phyloP scores from a whole-genome alignment of 1,140 invertebrate genomes.

The Harpegnathos saltator region DNA sequence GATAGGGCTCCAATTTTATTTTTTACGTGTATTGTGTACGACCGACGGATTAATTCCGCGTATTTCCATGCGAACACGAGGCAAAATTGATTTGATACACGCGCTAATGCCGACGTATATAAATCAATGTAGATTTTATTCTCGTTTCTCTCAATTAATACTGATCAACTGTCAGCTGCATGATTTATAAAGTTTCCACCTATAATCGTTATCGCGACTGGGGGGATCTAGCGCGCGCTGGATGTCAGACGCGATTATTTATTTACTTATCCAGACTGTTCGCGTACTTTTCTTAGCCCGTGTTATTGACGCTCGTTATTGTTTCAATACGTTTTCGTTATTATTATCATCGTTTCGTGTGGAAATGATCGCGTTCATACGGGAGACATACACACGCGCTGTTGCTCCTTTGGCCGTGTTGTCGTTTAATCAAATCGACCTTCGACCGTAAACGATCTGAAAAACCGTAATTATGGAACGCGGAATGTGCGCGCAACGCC shows the following conservation, averaged over 20 bases:
- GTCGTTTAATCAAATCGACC: constrained; percentile 32
- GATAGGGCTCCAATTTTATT: constrained; percentile 5
- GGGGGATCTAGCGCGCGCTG: no score
- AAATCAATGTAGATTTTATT: constrained; percentile 39
- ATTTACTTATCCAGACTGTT: constrained; percentile 9
- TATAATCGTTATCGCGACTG: constrained; percentile 8
- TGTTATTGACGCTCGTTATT: constrained; percentile 10
- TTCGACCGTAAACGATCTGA: constrained; percentile 1
- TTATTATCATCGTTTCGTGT: not conserved
- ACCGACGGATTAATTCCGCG: not conserved
- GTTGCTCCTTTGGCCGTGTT: not conserved
- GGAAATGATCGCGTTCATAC: not conserved
- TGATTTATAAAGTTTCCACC: constrained; percentile 12
- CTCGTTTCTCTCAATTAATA: not conserved
- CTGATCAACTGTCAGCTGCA: not conserved
- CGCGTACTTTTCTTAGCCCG: not conserved
- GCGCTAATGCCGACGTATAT: not conserved
- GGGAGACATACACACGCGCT: not conserved
- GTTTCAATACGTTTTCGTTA: constrained; percentile 33
- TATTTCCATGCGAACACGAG: not conserved
- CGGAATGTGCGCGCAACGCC: not conserved
- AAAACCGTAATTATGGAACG: constrained; percentile 20
- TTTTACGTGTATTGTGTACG: not conserved
- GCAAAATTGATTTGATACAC: not conserved
- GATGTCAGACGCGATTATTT: constrained; percentile 6